Conservation (phyloP, 2,797 vertebrate genomes). For the Urosaurus nigricauda region DNA sequence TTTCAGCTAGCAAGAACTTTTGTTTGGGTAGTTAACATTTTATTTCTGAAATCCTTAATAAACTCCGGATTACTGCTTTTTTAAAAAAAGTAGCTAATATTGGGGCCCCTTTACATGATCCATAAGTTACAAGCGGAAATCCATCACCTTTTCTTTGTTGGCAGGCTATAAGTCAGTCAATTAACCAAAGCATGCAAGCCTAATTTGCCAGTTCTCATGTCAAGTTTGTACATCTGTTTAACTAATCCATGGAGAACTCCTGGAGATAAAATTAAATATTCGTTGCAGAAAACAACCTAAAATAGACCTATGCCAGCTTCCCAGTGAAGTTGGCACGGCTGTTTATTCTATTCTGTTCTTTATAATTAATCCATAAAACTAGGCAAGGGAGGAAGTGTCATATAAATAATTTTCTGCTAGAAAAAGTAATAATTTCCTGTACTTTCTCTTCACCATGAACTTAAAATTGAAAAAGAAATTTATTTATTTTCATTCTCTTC, state of each 20-base stretch:
- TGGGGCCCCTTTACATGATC: background rate
- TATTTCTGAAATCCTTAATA: slow-evolving; percentile 6
- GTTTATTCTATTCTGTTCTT: slow-evolving; percentile 36
- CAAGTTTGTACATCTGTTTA: slow-evolving; percentile 12
- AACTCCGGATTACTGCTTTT: background rate
- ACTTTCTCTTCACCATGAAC: background rate
- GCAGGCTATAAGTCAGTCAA: background rate
- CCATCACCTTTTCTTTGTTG: background rate
- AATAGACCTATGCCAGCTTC: slow-evolving; percentile 45
- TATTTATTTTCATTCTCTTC: background rate
- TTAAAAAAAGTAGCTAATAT: background rate
- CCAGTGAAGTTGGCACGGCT: slow-evolving; percentile 18
- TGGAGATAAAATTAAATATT: slow-evolving; percentile 45
- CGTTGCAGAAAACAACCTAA: slow-evolving; percentile 34
- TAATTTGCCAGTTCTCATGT: slow-evolving; percentile 16
- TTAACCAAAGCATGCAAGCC: slow-evolving; percentile 29
- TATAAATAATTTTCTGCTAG: background rate
- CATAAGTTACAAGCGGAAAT: background rate
- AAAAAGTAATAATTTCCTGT: slow-evolving; percentile 21
- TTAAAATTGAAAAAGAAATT: slow-evolving; percentile 4
- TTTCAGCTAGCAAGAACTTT: slow-evolving; percentile 20
- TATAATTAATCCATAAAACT: slow-evolving; percentile 42
- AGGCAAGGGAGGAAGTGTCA: background rate
- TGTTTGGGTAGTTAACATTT: background rate
- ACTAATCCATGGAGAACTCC: background rate